Evolutionary conservation across 1,140 invertebrate genomes (phyloP), one percentile per base, ranked within the genome.

Genomic region (Drosophila nikananu): DNA sequence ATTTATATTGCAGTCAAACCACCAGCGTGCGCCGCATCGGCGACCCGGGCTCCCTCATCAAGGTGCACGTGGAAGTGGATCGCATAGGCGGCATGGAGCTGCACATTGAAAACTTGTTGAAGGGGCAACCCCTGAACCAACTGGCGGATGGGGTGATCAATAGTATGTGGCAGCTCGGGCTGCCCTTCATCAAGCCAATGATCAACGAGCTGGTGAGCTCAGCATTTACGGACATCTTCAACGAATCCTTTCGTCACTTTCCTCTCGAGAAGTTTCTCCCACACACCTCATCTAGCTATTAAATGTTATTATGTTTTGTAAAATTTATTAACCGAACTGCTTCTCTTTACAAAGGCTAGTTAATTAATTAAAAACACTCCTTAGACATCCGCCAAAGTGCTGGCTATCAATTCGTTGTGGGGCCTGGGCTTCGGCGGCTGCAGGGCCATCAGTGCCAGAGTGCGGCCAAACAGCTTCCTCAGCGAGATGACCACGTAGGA

Each of bases 171-270:
- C 95, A 96, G 77, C 95, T 96, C 2, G 96, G 96, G 12, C 96
- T 97, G 75, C 94, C 95, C 0, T 92, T 97, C 7, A 94, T 97
- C 3, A 94, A 95, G 64, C 95, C 96, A 8, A 89, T 97, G 19
- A 96, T 97, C 78, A 97, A 97, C 90, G 96, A 97, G 80, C 93
- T 97, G 32, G 96, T 97, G 32, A 96, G 96, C 77, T 96, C 95
- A 0, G 97, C 95, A 5, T 97, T 97, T 86, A 97, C 96, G 1
- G 95, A 97, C 59, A 97, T 97, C 66, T 97, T 97, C 91, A 96
- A 95, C 59, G 94, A 95, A 61, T 95, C 95, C 39, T 97, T 97
- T 77, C 94, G 93, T 44, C 92, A 96, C 81, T 96, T 96, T 84
- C 95, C 95, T 0, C 91, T 96, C 7, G 94, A 95, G 2, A 93